Percentiles rank a stretch among this genome's conserved stretches.
Conservation (phyloP, 2,888 invertebrate species). For the Tetragnatha montana region DNA sequence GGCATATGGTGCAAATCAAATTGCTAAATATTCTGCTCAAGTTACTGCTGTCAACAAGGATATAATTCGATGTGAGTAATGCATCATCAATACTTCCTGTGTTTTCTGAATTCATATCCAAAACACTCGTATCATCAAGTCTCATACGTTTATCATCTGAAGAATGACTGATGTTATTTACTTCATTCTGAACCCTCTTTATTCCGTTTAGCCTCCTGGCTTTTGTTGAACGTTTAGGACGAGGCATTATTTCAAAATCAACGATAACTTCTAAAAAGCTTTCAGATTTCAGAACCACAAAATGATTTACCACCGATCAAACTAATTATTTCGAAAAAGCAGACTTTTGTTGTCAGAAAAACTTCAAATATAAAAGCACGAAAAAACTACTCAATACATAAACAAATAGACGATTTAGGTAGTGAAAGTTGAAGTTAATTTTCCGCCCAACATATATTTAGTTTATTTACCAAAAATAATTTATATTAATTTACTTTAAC, state of each 20-base stretch:
- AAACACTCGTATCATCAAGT: not conserved
- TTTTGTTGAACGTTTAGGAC: not conserved
- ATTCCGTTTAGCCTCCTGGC: not conserved
- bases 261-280: not conserved
- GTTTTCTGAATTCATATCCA: not conserved
- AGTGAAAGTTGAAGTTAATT: not conserved
- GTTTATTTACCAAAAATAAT: not conserved
- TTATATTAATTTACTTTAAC: not conserved
- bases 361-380: not conserved
- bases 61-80: not conserved
- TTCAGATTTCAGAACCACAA: not conserved
- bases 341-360: not conserved
- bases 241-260: not conserved
- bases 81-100: not conserved
- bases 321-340: not conserved
- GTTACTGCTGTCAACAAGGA: not conserved
- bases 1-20: not conserved
- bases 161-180: not conserved
- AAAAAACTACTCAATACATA: no score
- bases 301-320: not conserved
- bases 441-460: not conserved
- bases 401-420: not conserved
- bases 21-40: not conserved
- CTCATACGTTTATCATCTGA: not conserved
- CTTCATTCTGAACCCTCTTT: not conserved